Conservation (phyloP, 2,888 invertebrate species). For the Cerastis rubricosa region DNA sequence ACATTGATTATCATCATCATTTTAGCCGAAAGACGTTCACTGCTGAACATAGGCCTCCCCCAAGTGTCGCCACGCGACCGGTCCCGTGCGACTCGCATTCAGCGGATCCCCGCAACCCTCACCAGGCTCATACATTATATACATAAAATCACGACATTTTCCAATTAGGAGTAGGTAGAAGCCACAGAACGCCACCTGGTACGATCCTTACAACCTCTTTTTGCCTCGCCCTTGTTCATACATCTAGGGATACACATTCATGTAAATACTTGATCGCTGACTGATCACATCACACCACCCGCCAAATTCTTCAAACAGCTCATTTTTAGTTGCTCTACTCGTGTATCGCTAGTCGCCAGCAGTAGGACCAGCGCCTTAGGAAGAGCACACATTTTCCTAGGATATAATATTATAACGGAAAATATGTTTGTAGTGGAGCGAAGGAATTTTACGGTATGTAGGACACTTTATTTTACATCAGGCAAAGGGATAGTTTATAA, state of each 20-base stretch:
- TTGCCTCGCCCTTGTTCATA: no score
- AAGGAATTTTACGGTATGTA: conserved; percentile 16
- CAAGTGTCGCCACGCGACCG: no score
- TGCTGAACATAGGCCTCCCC: no score
- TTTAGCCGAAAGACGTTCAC: no score
- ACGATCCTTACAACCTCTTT: no score
- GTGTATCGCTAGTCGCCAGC: background rate
- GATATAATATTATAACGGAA: conserved; percentile 46
- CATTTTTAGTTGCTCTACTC: background rate
- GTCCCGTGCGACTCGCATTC: no score
- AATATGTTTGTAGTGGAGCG: conserved; percentile 25
- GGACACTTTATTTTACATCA: conserved; percentile 24
- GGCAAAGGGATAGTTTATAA: background rate
- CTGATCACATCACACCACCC: background rate
- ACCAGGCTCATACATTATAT: no score
- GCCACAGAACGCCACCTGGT: no score
- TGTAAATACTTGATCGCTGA: background rate
- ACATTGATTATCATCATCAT: no score
- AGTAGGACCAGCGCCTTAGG: background rate
- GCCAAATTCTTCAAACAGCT: background rate
- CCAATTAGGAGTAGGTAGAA: no score
- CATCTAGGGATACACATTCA: background rate
- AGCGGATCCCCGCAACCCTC: no score
- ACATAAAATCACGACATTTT: no score
- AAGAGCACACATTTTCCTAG: conserved; percentile 45